Conservation (phyloP, 2,797 vertebrate genomes). For the Epinephelus awoara region DNA sequence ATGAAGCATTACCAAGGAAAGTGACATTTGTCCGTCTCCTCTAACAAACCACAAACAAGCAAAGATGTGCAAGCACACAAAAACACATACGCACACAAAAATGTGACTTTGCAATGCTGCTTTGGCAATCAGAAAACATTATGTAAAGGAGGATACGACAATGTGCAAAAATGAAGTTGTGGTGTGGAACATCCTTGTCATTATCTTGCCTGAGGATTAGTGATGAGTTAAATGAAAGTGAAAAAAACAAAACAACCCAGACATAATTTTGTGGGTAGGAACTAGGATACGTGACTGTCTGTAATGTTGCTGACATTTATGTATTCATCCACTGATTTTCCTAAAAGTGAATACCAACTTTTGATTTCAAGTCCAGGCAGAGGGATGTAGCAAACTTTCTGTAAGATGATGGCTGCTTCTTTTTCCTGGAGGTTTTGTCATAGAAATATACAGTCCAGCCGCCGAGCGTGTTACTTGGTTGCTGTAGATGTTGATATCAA, state of each 20-base stretch:
- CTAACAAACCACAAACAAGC: neutral
- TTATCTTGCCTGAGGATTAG: conserved; percentile 8
- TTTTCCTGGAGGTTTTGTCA: neutral
- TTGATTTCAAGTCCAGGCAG: neutral
- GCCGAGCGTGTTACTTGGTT: neutral
- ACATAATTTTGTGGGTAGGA: neutral
- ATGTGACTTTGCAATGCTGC: neutral
- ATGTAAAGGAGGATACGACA: neutral
- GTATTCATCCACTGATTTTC: neutral
- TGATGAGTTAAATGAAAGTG: neutral
- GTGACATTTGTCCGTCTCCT: neutral
- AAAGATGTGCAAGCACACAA: neutral
- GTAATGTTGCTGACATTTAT: neutral
- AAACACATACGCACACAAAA: neutral
- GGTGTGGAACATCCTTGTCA: conserved; percentile 6
- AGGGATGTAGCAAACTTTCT: neutral
- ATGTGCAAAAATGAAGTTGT: neutral
- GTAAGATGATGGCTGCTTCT: neutral
- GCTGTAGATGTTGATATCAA: conserved; percentile 8
- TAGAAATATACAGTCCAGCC: neutral
- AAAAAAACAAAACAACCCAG: neutral
- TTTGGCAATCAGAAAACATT: neutral
- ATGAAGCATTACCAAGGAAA: neutral
- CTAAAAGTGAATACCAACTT: neutral
- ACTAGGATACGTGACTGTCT: neutral